Percentiles rank a stretch among this genome's conserved stretches.
Evolutionary conservation across 2,797 vertebrate species (phyloP).

Genomic region (Vireo griseus): DNA sequence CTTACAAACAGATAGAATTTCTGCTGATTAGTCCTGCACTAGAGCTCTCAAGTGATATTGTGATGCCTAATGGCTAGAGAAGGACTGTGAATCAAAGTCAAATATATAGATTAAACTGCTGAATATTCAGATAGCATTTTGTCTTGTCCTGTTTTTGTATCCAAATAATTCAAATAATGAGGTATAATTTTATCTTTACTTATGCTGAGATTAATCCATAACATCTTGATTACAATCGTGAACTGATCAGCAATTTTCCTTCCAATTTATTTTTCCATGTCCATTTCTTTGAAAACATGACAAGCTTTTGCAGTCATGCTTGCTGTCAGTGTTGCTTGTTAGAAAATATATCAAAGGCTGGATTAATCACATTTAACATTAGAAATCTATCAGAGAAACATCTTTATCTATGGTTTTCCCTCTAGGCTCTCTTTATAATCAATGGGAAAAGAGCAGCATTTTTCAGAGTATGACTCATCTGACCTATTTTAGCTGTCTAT

Average conservation of each 20-base stretch:
- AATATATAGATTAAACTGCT: background rate
- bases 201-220: background rate
- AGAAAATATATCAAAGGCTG: background rate
- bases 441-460: background rate
- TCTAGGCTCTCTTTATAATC: background rate
- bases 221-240: background rate
- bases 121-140: background rate
- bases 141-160: background rate
- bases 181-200: background rate
- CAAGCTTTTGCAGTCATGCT: background rate
- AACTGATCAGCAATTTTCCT: background rate
- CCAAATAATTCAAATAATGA: background rate
- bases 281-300: background rate
- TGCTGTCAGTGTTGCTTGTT: background rate
- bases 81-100: background rate
- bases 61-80: background rate
- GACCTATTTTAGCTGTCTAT: background rate
- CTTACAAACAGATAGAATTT: background rate
- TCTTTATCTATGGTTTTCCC: background rate
- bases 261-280: background rate
- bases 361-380: background rate
- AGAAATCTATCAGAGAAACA: background rate
- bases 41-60: background rate
- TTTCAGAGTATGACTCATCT: conserved; percentile 8
- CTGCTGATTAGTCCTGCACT: background rate